Base-by-base conservation (phyloP, 1,140 invertebrate species). In the Drosophila sproati region DNA sequence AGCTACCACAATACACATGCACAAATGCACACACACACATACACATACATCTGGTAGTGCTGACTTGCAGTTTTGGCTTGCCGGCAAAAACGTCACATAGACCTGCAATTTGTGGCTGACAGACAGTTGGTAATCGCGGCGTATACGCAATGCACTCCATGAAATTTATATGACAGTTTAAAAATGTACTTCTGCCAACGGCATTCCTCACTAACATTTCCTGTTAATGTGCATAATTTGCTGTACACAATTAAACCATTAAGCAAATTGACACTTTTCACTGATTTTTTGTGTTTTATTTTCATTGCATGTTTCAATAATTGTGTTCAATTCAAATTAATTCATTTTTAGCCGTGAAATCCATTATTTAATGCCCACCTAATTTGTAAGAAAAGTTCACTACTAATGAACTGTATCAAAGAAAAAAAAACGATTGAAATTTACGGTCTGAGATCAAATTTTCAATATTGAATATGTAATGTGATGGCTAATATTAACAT, bases 91-190 rank as follows among this genome's bases (percentile, higher is more conserved):
- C 47, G 60, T 50, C 60, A 50, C 45, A 10, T 4, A 20, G 54
- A 34, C 32, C n/a, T 5, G 8, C 29, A 37, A 12, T 37, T 64
- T 41, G 51, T 37, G 32, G 28, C 37, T 10, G 32, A 34, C 47
- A 73, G 35, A 10, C 39, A 35, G 37, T 34, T 45, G 37, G 50
- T 39, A 32, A 31, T 74, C 56, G 43, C 20, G 57, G 70, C 71
- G 80, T 72, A 82, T 82, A 82, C 75, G 71, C 80, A 82, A 70
- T 45, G 48, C 50, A 54, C 43, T 10, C 32, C 41, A 57, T 28
- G 32, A 39, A 31, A 32, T 32, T 10, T 1, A 8, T 62, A 77
- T 71, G 39, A n/a, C 10, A 43, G 39, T 43, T 43, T 43, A 6
- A 37, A 37, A 37, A 20, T 20, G 20, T 20, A 20, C 20, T 20